Evolutionary conservation across 2,113 vertebrate genomes (phyloP).

Genomic region (Pelecanus crispus): DNA sequence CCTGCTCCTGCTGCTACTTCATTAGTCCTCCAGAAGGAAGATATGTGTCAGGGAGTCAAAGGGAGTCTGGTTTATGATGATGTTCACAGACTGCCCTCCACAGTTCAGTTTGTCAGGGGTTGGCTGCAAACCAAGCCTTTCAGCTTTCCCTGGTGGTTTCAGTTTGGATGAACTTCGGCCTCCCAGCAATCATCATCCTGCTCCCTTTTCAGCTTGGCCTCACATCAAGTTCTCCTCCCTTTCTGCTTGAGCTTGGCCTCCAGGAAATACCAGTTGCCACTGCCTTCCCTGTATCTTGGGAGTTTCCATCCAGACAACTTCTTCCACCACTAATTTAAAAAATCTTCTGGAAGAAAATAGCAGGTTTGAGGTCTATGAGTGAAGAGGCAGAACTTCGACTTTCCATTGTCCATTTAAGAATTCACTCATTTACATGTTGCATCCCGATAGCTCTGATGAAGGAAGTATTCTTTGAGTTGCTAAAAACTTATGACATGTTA

Average conservation of each 20-base stretch:
- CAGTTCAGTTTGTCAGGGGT: not conserved
- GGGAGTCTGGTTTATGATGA: slow-evolving; percentile 38
- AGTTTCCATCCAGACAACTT: not conserved
- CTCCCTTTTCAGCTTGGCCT: slow-evolving; percentile 33
- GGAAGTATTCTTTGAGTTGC: not conserved
- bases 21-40: slow-evolving; percentile 41
- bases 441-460: not conserved
- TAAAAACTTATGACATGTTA: not conserved
- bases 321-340: not conserved
- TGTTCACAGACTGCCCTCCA: slow-evolving; percentile 30
- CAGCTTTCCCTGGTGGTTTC: slow-evolving; percentile 18
- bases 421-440: not conserved
- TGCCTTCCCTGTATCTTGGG: not conserved
- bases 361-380: not conserved
- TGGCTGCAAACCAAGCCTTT: slow-evolving; percentile 46
- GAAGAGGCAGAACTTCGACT: not conserved
- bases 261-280: slow-evolving; percentile 13
- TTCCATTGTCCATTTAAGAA: not conserved
- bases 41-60: slow-evolving; percentile 14
- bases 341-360: not conserved
- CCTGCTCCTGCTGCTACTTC: slow-evolving; percentile 26
- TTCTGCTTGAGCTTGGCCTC: not conserved
- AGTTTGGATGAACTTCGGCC: slow-evolving; percentile 36
- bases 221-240: not conserved
- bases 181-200: slow-evolving; percentile 13